Base-by-base conservation (phyloP, 1,140 invertebrate genomes). In the Zaprionus camerounensis region DNA sequence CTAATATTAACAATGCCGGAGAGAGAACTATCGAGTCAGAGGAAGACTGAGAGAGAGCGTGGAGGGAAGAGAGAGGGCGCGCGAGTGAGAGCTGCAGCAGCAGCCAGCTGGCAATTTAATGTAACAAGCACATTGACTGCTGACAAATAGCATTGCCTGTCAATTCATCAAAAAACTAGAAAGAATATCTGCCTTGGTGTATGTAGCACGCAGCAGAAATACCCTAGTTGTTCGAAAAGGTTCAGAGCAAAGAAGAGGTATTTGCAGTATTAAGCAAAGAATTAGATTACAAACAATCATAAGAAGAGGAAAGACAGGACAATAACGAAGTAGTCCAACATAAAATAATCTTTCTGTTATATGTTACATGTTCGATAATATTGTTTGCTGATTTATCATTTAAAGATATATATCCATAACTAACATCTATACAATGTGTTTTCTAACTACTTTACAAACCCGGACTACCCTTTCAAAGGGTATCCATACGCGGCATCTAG, bases 131-230 rank as follows among this genome's bases (percentile, higher is more conserved):
- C 81, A 90, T 91, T 91, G 88, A 91, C 90, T 91, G 82, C 90
- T 91, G 90, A 91, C 90, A 91, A 91, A 91, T 91, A 83, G 88
- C 82, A 88, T 85, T 91, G 88, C 88, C 86, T 91, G 90, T 91
- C 90, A 91, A 91, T 91, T 91, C 84, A 91, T 91, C 82, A 91
- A 85, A 91, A 85, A 68, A 66, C 46, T 22, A 51, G 20, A 51
- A 51, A 51, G 22, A 24, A 51, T 46, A 46, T 46, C 3, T 20
- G 9, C 22, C 20, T 12, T 2, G 22, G 9, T 51, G 17, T 24
- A 11, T 22, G 46, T 12, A 5, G 17, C 20, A 22, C 20, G 46
- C 20, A 11, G 5, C 12, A 2, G 20, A 12, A 51, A 51, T 51
- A 51, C 20, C 20, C 46, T 51, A 24, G 17, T 1, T 17, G 5